These are phyloP conservation scores for Lithobius niger DNA, from an alignment of 1,140 invertebrate species.

Conservation along the genomic window DNA sequence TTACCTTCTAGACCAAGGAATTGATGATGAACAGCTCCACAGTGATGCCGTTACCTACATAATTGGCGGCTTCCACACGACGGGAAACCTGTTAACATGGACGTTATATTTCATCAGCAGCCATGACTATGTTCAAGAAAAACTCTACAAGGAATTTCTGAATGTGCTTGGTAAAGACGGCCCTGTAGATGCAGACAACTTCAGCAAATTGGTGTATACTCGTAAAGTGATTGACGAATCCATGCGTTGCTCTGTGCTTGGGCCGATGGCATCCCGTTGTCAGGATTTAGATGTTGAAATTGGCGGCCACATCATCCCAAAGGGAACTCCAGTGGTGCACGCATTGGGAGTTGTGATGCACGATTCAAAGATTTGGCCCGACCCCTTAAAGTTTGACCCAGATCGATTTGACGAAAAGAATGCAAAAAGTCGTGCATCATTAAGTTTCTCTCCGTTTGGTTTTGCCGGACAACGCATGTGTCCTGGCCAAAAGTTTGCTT, in stretches of 20 bases:
- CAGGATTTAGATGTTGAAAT: slow-evolving; percentile 27
- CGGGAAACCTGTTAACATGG: slow-evolving; percentile 24
- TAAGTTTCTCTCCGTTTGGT: slow-evolving; percentile 28
- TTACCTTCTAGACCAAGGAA: neutral
- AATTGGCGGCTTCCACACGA: slow-evolving; percentile 12
- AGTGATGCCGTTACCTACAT: slow-evolving; percentile 4
- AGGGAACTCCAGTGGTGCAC: slow-evolving; percentile 27
- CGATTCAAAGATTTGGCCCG: slow-evolving; percentile 24
- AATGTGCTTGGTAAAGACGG: neutral
- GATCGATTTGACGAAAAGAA: slow-evolving; percentile 25
- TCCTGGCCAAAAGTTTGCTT: slow-evolving; percentile 25
- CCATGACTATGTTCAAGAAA: slow-evolving; percentile 26
- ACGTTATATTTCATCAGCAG: slow-evolving; percentile 27
- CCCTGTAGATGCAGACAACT: neutral
- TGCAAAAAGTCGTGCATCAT: slow-evolving; percentile 10
- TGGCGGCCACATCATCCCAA: slow-evolving; percentile 27
- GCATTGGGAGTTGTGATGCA: slow-evolving; percentile 26
- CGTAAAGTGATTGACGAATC: slow-evolving; percentile 29
- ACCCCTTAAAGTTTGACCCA: slow-evolving; percentile 29
- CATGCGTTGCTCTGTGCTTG: slow-evolving; percentile 25
- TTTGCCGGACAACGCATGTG: slow-evolving; percentile 30
- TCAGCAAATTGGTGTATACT: slow-evolving; percentile 13
- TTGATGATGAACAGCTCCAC: neutral
- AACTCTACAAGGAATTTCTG: slow-evolving; percentile 22
- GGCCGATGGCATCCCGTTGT: slow-evolving; percentile 25